phyloP scores from a whole-genome alignment of 2,888 invertebrate genomes.

The Shargacucullia verbasci region DNA sequence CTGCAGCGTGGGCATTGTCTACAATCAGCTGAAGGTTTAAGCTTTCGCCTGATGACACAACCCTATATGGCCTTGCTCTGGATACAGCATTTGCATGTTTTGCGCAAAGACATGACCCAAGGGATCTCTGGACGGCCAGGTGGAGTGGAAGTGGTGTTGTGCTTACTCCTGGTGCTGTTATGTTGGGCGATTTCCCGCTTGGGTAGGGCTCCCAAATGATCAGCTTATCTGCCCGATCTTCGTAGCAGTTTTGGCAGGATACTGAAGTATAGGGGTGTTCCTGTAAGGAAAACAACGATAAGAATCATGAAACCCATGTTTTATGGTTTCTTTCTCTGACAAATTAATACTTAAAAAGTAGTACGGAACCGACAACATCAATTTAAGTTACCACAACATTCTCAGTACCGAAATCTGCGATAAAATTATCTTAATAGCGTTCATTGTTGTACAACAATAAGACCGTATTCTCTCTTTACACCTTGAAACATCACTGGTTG shows the following conservation, averaged over 20 bases:
- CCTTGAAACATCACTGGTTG: no score
- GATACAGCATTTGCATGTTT: slow-evolving; percentile 89
- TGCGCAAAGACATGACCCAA: slow-evolving; percentile 93
- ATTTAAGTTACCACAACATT: no score
- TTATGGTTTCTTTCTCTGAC: background rate
- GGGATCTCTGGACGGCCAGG: slow-evolving; percentile 91
- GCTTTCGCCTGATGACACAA: slow-evolving; percentile 94
- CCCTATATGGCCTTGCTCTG: slow-evolving; percentile 89
- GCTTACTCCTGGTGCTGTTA: slow-evolving; percentile 70
- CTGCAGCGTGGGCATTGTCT: slow-evolving; percentile 95
- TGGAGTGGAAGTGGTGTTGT: slow-evolving; percentile 88
- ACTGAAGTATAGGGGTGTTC: slow-evolving; percentile 94
- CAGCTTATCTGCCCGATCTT: slow-evolving; percentile 95
- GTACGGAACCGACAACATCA: no score
- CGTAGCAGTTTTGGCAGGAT: slow-evolving; percentile 95
- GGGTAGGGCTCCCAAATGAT: slow-evolving; percentile 93
- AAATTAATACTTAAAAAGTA: background rate
- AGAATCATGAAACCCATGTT: background rate
- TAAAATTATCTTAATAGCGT: no score
- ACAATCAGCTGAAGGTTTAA: slow-evolving; percentile 94
- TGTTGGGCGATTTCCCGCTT: slow-evolving; percentile 70
- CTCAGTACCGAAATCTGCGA: no score
- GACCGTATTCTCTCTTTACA: no score
- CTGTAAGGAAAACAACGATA: slow-evolving; percentile 69
- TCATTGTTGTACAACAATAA: no score